These are phyloP conservation scores for Regulus satrapa DNA, from an alignment of 2,113 vertebrate genomes.

Conservation along the genomic window DNA sequence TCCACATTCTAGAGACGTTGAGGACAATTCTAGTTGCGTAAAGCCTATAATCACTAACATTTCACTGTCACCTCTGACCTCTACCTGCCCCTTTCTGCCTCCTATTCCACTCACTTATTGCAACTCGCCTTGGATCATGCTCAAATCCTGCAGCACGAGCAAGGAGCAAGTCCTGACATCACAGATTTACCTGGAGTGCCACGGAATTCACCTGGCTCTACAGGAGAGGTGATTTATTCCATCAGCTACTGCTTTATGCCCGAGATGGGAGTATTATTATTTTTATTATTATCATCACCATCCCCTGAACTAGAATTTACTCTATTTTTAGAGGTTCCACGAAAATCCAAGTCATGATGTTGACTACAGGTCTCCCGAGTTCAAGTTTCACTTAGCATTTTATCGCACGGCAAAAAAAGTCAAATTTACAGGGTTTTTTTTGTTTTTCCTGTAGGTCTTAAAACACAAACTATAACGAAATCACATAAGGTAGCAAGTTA, in stretches of 20 bases:
- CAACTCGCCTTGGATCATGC: neutral
- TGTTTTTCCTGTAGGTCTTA: neutral
- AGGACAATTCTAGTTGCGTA: neutral
- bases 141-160: neutral
- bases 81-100: neutral
- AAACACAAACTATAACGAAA: neutral
- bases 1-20: neutral
- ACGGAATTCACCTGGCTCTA: neutral
- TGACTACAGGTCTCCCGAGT: neutral
- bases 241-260: neutral
- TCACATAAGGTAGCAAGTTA: fast-evolving
- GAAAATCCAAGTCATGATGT: neutral
- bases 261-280: neutral
- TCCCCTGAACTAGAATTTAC: neutral
- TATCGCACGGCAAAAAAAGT: fast-evolving
- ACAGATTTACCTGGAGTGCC: neutral
- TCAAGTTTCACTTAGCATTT: neutral
- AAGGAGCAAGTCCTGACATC: neutral
- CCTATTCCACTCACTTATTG: neutral
- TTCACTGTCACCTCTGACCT: neutral
- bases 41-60: neutral
- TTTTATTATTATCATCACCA: neutral
- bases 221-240: neutral
- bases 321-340: neutral
- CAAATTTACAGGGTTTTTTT: neutral